Base-by-base conservation (phyloP, 2,113 vertebrate species). In the Cynocephalus volans region DNA sequence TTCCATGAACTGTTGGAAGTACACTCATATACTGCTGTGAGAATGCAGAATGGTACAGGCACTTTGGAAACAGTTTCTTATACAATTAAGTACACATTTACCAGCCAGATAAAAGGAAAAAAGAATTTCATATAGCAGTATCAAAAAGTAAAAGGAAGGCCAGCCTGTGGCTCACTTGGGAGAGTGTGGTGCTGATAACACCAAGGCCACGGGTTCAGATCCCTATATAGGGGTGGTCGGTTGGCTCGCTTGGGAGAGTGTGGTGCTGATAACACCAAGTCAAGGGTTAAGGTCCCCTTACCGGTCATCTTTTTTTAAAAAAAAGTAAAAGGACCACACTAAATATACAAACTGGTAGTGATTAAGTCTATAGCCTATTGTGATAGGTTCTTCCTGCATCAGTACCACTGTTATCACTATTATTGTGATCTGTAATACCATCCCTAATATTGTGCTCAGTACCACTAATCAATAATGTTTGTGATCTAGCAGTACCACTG, bases 61-160 rank as follows among this genome's bases (percentile, higher is more conserved):
- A 48, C 45, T 67, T 88, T 84, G n/a, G 58, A 90, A 87, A 77
- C 3, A 69, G 31, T 94, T 96, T 94, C 45, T 84, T 69, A 41
- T 48, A 65, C 45, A 95, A 12, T 75, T 80, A 95, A 84, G 88
- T 41, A 50, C 24, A 93, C 8, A 21, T 50, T 50, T 79, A 50
- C 62, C 52, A 14, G 33, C 17, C 62, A 87, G 48, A 79, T 70
- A 21, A 70, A 87, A 79, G 52, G 15, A 60, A 80, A 50, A 86
- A 93, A 50, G 23, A 69, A 36, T 58, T 79, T 77, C 31, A 28
- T 50, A 50, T 12, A 48, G 52, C 48, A 19, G 31, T 24, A 77
- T 48, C 60, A 86, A 48, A 52, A 58, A 76, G 17, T 56, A 56
- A 69, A 67, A 70, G 75, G 17, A 77, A 19, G 15, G 54, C 54